phyloP scores from a whole-genome alignment of 2,888 invertebrate genomes.

The Hydriomena furcata region DNA sequence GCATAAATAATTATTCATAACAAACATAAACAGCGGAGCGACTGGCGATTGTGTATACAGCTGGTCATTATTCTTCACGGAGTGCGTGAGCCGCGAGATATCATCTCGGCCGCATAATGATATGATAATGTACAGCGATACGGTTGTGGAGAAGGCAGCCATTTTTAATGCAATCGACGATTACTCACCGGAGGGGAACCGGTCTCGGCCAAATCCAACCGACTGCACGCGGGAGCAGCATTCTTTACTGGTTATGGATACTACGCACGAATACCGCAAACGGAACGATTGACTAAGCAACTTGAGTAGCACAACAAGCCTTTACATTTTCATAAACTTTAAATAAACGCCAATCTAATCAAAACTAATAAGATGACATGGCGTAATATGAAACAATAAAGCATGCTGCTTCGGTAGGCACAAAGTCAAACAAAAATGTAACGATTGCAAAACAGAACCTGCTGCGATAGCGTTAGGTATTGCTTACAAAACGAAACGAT shows the following conservation, averaged over 20 bases:
- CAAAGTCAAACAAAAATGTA: conserved; percentile 36
- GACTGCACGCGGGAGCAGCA: conserved; percentile 33
- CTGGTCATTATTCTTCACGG: conserved; percentile 49
- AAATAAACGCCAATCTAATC: conserved; percentile 43
- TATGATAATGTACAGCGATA: conserved; percentile 55
- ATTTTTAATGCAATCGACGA: conserved; percentile 50
- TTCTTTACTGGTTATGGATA: conserved; percentile 45
- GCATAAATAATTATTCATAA: conserved; percentile 74
- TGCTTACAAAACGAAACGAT: conserved; percentile 45
- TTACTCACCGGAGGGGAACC: conserved; percentile 48
- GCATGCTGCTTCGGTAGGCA: conserved; percentile 31
- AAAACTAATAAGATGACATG: conserved; percentile 26
- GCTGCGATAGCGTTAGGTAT: conserved; percentile 43
- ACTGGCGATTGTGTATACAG: conserved; percentile 49
- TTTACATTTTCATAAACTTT: conserved; percentile 19
- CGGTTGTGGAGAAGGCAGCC: conserved; percentile 41
- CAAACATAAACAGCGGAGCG: conserved; percentile 61
- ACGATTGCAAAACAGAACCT: conserved; percentile 44
- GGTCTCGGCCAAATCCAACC: conserved; percentile 44
- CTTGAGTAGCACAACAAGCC: conserved; percentile 4
- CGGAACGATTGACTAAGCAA: conserved; percentile 14
- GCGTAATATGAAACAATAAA: conserved; percentile 39
- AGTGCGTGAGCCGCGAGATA: conserved; percentile 48
- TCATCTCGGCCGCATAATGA: conserved; percentile 51
- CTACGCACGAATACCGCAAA: conserved; percentile 27